phyloP scores from a whole-genome alignment of 2,113 vertebrate species.

The Sula dactylatra region DNA sequence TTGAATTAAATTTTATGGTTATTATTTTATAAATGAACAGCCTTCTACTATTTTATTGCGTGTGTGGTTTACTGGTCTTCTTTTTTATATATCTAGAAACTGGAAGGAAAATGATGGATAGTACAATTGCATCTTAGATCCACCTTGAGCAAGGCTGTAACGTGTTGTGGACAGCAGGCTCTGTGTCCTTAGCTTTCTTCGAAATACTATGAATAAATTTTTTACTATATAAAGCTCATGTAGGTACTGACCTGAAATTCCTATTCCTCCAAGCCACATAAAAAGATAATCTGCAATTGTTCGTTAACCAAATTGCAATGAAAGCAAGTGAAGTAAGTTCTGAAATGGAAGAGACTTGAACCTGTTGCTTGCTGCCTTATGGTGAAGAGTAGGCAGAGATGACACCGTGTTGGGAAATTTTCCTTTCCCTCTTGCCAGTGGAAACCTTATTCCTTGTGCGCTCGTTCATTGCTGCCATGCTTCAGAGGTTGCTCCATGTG shows the following conservation, averaged over 20 bases:
- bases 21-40: neutral
- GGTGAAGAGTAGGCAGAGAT: neutral
- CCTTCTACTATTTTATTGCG: no score
- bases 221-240: neutral
- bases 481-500: neutral
- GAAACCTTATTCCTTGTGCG: neutral
- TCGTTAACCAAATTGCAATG: neutral
- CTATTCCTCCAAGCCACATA: neutral
- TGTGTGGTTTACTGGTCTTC: neutral
- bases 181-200: neutral
- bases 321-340: neutral
- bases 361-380: neutral
- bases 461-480: fast-evolving
- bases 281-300: neutral
- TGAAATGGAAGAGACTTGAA: neutral
- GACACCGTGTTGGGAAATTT: neutral
- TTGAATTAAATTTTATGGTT: neutral
- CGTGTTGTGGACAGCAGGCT: neutral
- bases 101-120: neutral
- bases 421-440: neutral
- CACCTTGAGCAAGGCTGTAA: neutral
- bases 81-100: neutral
- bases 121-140: neutral
- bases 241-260: neutral
- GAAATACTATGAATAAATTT: neutral